phyloP scores from a whole-genome alignment of 2,797 vertebrate genomes.

The Paramormyrops hopkinsi region DNA sequence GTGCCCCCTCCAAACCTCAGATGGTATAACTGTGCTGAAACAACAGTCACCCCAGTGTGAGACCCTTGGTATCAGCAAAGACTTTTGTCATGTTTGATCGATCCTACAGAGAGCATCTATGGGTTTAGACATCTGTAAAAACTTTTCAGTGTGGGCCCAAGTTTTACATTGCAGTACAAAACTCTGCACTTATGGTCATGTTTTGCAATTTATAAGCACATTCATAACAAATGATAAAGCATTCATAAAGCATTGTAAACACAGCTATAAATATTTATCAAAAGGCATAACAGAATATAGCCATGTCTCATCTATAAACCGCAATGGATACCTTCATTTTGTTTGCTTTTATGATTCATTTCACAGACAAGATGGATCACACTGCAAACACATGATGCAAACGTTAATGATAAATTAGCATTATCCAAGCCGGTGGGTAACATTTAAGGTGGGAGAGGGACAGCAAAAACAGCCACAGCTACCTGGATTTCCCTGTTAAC shows the following conservation, averaged over 20 bases:
- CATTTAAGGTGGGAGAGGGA: constrained; percentile 22
- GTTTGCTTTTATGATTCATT: constrained; percentile 24
- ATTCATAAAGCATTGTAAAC: background rate
- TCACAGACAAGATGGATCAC: constrained; percentile 33
- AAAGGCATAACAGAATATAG: too few species aligned
- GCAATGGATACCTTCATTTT: background rate
- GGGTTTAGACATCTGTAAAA: background rate
- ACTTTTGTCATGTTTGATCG: background rate
- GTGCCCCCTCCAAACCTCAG: background rate
- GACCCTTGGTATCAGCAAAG: background rate
- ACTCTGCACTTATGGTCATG: background rate
- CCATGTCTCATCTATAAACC: background rate
- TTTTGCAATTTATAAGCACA: background rate
- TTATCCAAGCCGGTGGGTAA: constrained; percentile 20
- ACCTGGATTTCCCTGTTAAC: constrained; percentile 36
- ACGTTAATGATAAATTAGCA: background rate
- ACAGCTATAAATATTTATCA: too few species aligned
- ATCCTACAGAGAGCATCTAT: background rate
- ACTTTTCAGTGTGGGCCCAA: background rate
- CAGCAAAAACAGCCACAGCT: constrained; percentile 21
- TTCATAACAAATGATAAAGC: background rate
- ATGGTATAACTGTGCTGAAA: background rate
- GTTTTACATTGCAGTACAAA: background rate
- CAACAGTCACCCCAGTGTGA: background rate
- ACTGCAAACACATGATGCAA: constrained; percentile 26